Conservation (phyloP, 2,113 vertebrate genomes). For the Hippoglossus stenolepis region DNA sequence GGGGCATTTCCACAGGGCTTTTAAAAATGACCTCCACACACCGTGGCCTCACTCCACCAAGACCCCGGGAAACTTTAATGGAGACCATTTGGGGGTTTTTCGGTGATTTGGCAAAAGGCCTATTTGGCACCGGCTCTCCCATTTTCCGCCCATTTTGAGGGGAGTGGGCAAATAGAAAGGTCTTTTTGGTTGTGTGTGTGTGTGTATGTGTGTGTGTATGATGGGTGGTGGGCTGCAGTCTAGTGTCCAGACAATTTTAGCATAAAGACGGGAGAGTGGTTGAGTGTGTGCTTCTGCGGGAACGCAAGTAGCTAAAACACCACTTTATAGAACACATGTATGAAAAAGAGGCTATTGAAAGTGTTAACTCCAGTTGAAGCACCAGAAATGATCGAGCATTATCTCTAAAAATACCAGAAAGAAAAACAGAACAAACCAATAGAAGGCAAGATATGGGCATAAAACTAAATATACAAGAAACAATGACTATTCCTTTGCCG, state of each 20-base stretch:
- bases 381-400: conserved; percentile 10
- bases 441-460: not conserved
- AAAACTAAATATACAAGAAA: conserved; percentile 18
- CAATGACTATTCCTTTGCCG: not conserved
- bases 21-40: conserved; percentile 81
- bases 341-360: conserved; percentile 10
- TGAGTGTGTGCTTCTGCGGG: conserved; percentile 38
- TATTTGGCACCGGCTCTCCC: conserved; percentile 67
- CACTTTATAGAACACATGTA: conserved; percentile 11
- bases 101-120: conserved; percentile 75
- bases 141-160: conserved; percentile 77
- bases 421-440: not conserved
- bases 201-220: not conserved
- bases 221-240: conserved; percentile 39
- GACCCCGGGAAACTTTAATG: conserved; percentile 75
- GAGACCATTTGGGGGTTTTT: conserved; percentile 74
- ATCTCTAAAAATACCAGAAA: conserved; percentile 17
- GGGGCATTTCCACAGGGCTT: conserved; percentile 78
- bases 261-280: conserved; percentile 48
- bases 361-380: not conserved
- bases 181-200: not conserved
- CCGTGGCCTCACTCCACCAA: conserved; percentile 67
- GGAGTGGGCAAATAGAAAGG: conserved; percentile 62
- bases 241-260: conserved; percentile 44
- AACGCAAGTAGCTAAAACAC: conserved; percentile 30